Percentiles rank a stretch among this genome's conserved stretches.
Evolutionary conservation across 1,140 invertebrate species (phyloP).

Genomic region (Drosophila oshimai): DNA sequence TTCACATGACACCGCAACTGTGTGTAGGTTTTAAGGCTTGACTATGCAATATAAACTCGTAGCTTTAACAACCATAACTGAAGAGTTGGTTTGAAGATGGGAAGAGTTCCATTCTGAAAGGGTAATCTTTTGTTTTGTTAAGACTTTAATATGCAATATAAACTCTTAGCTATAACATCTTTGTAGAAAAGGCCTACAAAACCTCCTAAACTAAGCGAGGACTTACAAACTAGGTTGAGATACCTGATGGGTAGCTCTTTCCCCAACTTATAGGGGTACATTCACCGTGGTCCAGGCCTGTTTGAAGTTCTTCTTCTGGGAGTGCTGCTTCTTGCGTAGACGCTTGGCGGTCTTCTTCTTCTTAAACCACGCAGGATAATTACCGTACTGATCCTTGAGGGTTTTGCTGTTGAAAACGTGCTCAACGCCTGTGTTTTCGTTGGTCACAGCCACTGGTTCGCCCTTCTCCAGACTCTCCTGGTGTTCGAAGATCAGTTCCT

Average conservation of each 20-base stretch:
- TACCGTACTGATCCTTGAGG: slow-evolving; percentile 85
- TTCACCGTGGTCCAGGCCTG: slow-evolving; percentile 82
- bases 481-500: slow-evolving; percentile 62
- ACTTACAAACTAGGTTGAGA: slow-evolving; percentile 43
- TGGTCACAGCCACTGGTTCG: slow-evolving; percentile 74
- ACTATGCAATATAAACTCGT: slow-evolving; percentile 17
- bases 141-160: slow-evolving; percentile 60
- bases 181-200: slow-evolving; percentile 43
- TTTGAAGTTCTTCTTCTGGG: slow-evolving; percentile 80
- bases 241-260: slow-evolving; percentile 2
- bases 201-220: slow-evolving; percentile 25
- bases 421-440: slow-evolving; percentile 82
- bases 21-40: slow-evolving; percentile 31
- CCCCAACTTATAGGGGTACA: slow-evolving; percentile 63
- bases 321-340: slow-evolving; percentile 84
- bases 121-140: too few species aligned
- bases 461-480: slow-evolving; percentile 82
- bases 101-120: too few species aligned
- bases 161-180: slow-evolving; percentile 49
- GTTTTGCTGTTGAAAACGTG: slow-evolving; percentile 85
- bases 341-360: slow-evolving; percentile 84
- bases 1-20: slow-evolving; percentile 34
- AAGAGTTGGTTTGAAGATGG: too few species aligned
- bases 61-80: slow-evolving; percentile 13
- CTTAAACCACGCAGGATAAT: slow-evolving; percentile 87